phyloP scores from a whole-genome alignment of 2,888 invertebrate genomes.

The Beris chalybata region DNA sequence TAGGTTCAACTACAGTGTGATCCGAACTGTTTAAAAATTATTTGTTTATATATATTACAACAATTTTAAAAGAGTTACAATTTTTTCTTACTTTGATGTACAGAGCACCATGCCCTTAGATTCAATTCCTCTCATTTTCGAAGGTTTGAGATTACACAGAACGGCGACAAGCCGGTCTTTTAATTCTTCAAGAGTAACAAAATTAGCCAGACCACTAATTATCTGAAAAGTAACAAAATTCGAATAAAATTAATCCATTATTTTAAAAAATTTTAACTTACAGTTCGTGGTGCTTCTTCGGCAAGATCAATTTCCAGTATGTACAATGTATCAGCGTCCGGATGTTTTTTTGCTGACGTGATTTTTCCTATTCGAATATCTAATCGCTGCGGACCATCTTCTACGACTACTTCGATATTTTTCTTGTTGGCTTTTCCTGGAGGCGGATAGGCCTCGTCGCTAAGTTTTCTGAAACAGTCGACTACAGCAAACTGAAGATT shows the following conservation, averaged over 20 bases:
- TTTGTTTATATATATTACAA: background rate
- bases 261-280: slow-evolving; percentile 33
- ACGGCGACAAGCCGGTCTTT: slow-evolving; percentile 87
- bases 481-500: background rate
- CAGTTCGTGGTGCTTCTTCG: slow-evolving; percentile 69
- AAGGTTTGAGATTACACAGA: slow-evolving; percentile 93
- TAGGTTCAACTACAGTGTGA: slow-evolving; percentile 81
- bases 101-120: slow-evolving; percentile 94
- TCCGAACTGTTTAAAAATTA: slow-evolving; percentile 61
- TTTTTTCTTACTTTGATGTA: slow-evolving; percentile 67
- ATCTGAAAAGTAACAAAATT: slow-evolving; percentile 48
- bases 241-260: background rate
- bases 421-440: slow-evolving; percentile 62
- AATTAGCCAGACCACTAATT: slow-evolving; percentile 91
- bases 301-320: slow-evolving; percentile 91
- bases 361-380: slow-evolving; percentile 89
- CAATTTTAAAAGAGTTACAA: background rate
- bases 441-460: slow-evolving; percentile 82
- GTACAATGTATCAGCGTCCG: slow-evolving; percentile 89
- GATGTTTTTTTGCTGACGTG: slow-evolving; percentile 79
- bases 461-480: slow-evolving; percentile 60
- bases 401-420: slow-evolving; percentile 47
- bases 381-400: slow-evolving; percentile 73
- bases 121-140: slow-evolving; percentile 91
- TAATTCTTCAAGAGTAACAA: slow-evolving; percentile 88